Evolutionary conservation across 2,797 vertebrate species (phyloP).

Genomic region (Poecile montanus): DNA sequence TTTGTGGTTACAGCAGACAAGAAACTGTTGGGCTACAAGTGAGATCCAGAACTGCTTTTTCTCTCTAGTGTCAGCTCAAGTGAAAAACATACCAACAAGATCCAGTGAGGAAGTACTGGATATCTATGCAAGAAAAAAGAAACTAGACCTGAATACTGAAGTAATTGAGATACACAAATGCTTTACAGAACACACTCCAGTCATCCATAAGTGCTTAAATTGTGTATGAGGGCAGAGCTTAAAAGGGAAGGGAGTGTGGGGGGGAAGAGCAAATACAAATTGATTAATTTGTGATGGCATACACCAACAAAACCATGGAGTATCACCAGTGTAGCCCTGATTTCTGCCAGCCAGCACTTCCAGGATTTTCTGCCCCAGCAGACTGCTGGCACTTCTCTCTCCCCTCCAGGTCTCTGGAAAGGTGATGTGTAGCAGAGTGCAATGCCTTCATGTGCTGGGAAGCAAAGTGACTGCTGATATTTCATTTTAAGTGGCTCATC

Average conservation of each 20-base stretch:
- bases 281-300: not conserved
- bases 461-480: not conserved
- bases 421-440: not conserved
- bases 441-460: not conserved
- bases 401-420: not conserved
- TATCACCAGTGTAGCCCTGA: not conserved
- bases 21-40: not conserved
- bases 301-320: not conserved
- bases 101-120: not conserved
- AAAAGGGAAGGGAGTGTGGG: fast-evolving
- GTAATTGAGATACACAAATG: not conserved
- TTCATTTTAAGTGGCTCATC: not conserved
- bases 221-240: not conserved
- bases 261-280: not conserved
- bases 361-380: not conserved
- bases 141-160: not conserved
- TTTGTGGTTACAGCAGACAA: not conserved
- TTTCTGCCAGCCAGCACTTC: not conserved
- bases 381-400: not conserved
- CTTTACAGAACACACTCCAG: not conserved
- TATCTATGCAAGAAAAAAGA: not conserved
- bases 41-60: not conserved
- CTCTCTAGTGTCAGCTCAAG: not conserved
- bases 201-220: not conserved
- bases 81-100: not conserved